phyloP scores from a whole-genome alignment of 2,797 vertebrate species.

The Anisognathus igniventris region DNA sequence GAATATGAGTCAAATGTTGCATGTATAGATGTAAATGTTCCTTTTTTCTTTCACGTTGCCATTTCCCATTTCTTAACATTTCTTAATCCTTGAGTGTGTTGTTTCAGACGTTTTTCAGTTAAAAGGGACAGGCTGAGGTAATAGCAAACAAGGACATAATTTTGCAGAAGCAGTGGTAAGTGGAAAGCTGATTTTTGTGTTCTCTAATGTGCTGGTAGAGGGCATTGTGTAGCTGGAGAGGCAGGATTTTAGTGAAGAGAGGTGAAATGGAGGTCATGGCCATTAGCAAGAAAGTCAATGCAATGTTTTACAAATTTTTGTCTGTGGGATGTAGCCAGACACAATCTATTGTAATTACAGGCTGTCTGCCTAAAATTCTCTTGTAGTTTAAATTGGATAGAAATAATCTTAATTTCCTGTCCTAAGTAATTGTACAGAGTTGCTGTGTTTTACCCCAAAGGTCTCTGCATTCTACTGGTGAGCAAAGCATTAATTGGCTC shows the following conservation, averaged over 20 bases:
- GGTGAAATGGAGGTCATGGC: conserved; percentile 47
- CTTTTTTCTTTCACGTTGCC: background rate
- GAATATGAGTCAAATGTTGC: background rate
- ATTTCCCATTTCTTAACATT: background rate
- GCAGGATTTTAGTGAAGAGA: background rate
- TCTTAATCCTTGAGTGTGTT: background rate
- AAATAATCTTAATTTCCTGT: conserved; percentile 38
- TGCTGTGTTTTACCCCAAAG: conserved; percentile 4
- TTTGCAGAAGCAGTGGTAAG: background rate
- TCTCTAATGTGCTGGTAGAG: background rate
- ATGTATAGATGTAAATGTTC: background rate
- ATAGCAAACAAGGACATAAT: background rate
- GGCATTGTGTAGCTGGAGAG: conserved; percentile 11
- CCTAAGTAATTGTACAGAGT: background rate
- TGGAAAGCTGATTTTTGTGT: background rate
- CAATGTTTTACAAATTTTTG: background rate
- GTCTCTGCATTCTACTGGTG: background rate
- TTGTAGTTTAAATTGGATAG: conserved; percentile 17
- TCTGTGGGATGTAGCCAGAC: background rate
- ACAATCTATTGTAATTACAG: conserved; percentile 18
- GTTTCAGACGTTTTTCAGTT: background rate
- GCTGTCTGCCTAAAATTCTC: conserved; percentile 28
- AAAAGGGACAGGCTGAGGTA: background rate
- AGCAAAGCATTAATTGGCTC: background rate
- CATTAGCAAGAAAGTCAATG: conserved; percentile 13